Conservation (phyloP, 2,113 vertebrate species). For the Macrotus californicus region DNA sequence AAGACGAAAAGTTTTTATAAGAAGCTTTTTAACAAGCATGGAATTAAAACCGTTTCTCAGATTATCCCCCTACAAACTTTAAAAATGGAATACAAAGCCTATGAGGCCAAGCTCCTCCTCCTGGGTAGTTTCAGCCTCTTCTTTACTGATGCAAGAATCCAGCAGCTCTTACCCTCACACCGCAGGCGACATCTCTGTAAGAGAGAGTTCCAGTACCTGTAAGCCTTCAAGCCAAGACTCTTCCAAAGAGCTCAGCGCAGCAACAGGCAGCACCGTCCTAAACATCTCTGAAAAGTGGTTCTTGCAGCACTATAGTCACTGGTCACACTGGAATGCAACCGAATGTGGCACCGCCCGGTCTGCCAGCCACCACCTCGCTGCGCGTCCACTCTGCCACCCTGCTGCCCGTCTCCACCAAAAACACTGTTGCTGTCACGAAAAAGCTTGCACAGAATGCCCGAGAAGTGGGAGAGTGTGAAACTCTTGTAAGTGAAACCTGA, state of each 20-base stretch:
- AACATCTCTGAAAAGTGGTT: slow-evolving; percentile 82
- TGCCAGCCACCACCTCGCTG: too few species aligned
- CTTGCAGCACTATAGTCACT: slow-evolving; percentile 74
- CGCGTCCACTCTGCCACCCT: too few species aligned
- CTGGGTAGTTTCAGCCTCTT: slow-evolving; percentile 85
- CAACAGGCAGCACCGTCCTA: slow-evolving; percentile 81
- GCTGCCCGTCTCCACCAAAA: too few species aligned
- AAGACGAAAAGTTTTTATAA: too few species aligned
- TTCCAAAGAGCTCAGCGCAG: slow-evolving; percentile 74
- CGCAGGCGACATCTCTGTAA: slow-evolving; percentile 87
- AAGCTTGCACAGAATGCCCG: too few species aligned
- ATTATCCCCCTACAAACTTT: slow-evolving; percentile 82
- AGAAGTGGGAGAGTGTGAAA: too few species aligned
- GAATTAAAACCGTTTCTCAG: slow-evolving; percentile 65
- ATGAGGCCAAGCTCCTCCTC: slow-evolving; percentile 85
- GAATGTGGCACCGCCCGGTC: too few species aligned
- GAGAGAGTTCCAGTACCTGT: slow-evolving; percentile 82
- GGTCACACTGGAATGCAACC: too few species aligned
- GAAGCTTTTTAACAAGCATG: too few species aligned
- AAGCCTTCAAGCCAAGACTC: slow-evolving; percentile 80
- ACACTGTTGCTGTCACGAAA: too few species aligned
- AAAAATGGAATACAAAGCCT: slow-evolving; percentile 87
- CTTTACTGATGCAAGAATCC: slow-evolving; percentile 83
- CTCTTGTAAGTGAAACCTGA: too few species aligned
- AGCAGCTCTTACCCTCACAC: slow-evolving; percentile 82